Evolutionary conservation across 2,888 invertebrate species (phyloP).

Genomic region (Sipunculus nudus): DNA sequence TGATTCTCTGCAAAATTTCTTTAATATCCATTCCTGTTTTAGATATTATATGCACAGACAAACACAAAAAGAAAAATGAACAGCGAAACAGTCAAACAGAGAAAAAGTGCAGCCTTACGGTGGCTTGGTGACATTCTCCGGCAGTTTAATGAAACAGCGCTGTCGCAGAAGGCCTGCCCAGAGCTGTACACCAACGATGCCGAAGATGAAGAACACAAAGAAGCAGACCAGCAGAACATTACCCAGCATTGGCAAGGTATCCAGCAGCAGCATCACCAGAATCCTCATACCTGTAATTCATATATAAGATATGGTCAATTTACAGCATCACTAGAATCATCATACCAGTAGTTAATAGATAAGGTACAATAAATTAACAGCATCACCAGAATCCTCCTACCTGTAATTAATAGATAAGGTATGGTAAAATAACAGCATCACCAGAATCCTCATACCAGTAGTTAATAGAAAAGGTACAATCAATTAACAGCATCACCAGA

Average conservation of each 20-base stretch:
- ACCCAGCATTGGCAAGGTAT: slow-evolving; percentile 98
- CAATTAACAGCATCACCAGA: neutral
- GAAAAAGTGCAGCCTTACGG: no score
- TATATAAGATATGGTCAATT: slow-evolving; percentile 7
- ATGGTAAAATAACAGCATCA: neutral
- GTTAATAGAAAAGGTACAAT: slow-evolving; percentile 6
- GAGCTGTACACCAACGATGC: slow-evolving; percentile 98
- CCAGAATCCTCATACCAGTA: slow-evolving; percentile 16
- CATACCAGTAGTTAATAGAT: neutral
- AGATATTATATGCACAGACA: no score
- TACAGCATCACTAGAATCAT: neutral
- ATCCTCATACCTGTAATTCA: slow-evolving; percentile 90
- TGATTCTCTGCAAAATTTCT: no score
- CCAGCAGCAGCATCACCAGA: slow-evolving; percentile 95
- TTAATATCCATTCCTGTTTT: no score
- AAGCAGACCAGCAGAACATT: slow-evolving; percentile 96
- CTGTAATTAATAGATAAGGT: no score
- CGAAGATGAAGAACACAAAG: slow-evolving; percentile 99
- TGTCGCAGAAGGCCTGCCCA: slow-evolving; percentile 98
- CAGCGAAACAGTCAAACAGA: no score
- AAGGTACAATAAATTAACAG: neutral
- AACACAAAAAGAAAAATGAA: no score
- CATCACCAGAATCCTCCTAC: neutral
- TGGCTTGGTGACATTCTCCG: slow-evolving; percentile 30
- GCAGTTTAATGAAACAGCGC: slow-evolving; percentile 81